Evolutionary conservation across 1,140 invertebrate species (phyloP).

Genomic region (Aphelinus certus): DNA sequence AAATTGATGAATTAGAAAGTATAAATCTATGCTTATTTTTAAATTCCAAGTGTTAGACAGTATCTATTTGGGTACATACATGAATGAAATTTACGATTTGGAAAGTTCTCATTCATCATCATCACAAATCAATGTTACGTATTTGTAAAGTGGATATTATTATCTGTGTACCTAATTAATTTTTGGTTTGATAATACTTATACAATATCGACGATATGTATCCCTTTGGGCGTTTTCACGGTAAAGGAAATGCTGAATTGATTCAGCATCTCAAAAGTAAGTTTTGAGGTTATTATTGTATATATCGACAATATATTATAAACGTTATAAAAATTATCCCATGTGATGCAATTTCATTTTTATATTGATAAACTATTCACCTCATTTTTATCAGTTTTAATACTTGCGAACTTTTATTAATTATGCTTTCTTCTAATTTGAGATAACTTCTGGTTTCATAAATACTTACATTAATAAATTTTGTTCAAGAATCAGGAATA

Average conservation of each 20-base stretch:
- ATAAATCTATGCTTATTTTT: too few relatives aligned
- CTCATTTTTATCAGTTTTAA: background rate
- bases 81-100: too few relatives aligned
- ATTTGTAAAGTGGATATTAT: slow-evolving; percentile 22
- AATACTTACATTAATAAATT: slow-evolving; percentile 35
- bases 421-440: background rate
- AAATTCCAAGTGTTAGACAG: too few relatives aligned
- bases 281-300: slow-evolving; percentile 41
- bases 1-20: too few relatives aligned
- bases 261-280: slow-evolving; percentile 84
- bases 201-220: slow-evolving; percentile 44
- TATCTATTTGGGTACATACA: too few relatives aligned
- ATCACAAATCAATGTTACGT: too few relatives aligned
- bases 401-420: background rate
- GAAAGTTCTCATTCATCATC: too few relatives aligned
- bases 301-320: background rate
- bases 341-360: background rate
- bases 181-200: slow-evolving; percentile 30
- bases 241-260: slow-evolving; percentile 84
- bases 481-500: slow-evolving; percentile 82
- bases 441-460: background rate
- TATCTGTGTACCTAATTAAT: slow-evolving; percentile 10
- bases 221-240: slow-evolving; percentile 83
- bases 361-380: slow-evolving; percentile 6
- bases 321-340: background rate